These are phyloP conservation scores for Choristoneura fumiferana DNA, from an alignment of 1,140 invertebrate genomes.

Conservation along the genomic window DNA sequence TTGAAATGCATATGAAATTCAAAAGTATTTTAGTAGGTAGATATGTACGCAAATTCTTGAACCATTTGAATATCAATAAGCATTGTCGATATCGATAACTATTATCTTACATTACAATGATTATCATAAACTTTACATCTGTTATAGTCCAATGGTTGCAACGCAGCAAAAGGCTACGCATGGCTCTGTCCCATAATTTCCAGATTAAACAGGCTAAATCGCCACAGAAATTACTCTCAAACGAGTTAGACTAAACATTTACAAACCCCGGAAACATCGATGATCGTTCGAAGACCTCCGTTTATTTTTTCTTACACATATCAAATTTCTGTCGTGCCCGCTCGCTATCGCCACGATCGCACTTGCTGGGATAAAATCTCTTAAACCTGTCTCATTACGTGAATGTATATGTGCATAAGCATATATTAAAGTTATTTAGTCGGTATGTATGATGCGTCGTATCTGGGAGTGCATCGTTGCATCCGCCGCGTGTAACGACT, in stretches of 20 bases:
- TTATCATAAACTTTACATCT: too few species aligned
- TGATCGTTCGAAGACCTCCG: neutral
- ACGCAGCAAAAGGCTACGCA: too few species aligned
- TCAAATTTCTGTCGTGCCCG: conserved; percentile 12
- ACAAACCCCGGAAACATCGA: neutral
- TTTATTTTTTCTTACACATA: neutral
- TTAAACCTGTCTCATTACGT: conserved; percentile 13
- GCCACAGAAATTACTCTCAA: neutral
- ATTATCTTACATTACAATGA: too few species aligned
- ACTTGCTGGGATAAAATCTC: neutral
- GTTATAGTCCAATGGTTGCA: too few species aligned
- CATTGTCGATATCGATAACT: too few species aligned
- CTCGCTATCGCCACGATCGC: neutral
- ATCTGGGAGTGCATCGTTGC: conserved; percentile 62
- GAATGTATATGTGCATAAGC: conserved; percentile 9
- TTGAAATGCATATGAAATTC: too few species aligned
- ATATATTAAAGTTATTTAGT: conserved; percentile 13
- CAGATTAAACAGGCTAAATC: too few species aligned
- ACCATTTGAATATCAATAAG: too few species aligned
- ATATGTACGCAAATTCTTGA: too few species aligned
- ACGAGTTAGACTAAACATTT: neutral
- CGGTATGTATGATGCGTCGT: conserved; percentile 24
- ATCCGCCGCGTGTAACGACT: conserved; percentile 44
- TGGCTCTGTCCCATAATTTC: too few species aligned
- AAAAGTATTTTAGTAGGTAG: too few species aligned